These are phyloP conservation scores for Papilio helenus DNA, from an alignment of 1,140 invertebrate species.

Conservation along the genomic window DNA sequence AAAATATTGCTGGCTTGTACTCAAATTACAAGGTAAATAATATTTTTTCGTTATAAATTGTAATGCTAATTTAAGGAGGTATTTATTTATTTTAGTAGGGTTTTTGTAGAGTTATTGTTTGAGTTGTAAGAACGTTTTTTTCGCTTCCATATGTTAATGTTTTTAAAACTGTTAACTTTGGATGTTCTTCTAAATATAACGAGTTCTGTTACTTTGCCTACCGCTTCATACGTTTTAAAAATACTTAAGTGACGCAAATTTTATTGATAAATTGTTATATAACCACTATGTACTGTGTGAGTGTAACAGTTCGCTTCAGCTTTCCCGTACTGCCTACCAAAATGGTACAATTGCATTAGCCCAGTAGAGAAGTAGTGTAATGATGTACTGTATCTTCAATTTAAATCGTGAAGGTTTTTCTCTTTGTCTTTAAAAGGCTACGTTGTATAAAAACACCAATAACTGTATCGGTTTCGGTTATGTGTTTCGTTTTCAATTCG, in stretches of 20 bases:
- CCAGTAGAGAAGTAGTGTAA: neutral
- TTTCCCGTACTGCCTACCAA: too few species aligned
- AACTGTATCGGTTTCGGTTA: constrained; percentile 67
- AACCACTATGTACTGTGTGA: too few species aligned
- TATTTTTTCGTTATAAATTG: neutral
- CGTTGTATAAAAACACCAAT: constrained; percentile 30
- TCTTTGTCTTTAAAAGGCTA: neutral
- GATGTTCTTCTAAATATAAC: neutral
- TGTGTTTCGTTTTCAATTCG: constrained; percentile 60
- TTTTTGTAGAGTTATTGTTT: constrained; percentile 20
- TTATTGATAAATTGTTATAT: too few species aligned
- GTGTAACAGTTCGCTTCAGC: too few species aligned
- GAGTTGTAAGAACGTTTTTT: constrained; percentile 5
- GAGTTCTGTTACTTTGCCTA: neutral
- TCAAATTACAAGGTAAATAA: neutral
- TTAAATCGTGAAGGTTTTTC: neutral
- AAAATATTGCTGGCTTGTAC: neutral
- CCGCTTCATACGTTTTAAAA: neutral
- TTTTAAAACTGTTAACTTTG: constrained; percentile 13
- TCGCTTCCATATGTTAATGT: neutral
- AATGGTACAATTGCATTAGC: too few species aligned
- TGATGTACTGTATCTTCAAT: neutral
- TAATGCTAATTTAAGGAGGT: neutral
- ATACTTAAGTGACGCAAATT: too few species aligned
- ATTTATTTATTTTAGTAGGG: neutral